Base-by-base conservation (phyloP, 1,140 invertebrate species). In the Xylocopa sonorina region DNA sequence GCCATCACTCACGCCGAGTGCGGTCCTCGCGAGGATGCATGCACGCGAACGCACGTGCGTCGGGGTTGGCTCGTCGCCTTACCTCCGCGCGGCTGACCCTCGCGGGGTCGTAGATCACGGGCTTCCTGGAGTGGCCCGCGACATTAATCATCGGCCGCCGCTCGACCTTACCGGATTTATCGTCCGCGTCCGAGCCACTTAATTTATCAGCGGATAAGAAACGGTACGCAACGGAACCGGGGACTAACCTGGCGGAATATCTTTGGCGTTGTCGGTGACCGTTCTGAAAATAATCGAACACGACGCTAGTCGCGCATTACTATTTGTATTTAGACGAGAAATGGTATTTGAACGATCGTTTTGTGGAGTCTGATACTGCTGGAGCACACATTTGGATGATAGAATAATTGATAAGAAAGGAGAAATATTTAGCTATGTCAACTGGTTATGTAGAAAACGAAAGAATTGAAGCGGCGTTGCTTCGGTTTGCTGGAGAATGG, bases 131-230 rank as follows among this genome's bases (percentile, higher is more conserved):
- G 78, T 87, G 81, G 81, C 53, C 71, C 55, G 66, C 76, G 74
- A 64, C 73, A 86, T 88, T 87, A 88, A 88, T 88, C 87, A 88
- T 88, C 86, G 80, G 74, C 32, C 84, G 77, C 60, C 51, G 83
- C 74, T 84, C 74, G 80, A 73, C 86, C 83, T 81, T 86, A 75
- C 83, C 85, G 77, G 85, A 89, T 89, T 89, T 89, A 89, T 89
- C 82, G 87, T 83, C 67, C 75, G 72, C 79, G 53, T 85, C 81
- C 67, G 79, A 85, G 87, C 80, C 83, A 87, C 85, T 89, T 87
- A 89, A 89, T 89, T 89, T 89, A 89, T 89, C 88, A 89, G 77
- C 82, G 68, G 78, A 74, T 73, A 83, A 87, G 73, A 63, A 81
- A 60, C 50, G 50, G 75, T 74, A 84, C 77, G 75, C 80, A 81